A percentile compares a stretch with the other conserved stretches of the same genome.
Conservation (phyloP, 2,888 invertebrate genomes). For the Drosophila mercatorum region DNA sequence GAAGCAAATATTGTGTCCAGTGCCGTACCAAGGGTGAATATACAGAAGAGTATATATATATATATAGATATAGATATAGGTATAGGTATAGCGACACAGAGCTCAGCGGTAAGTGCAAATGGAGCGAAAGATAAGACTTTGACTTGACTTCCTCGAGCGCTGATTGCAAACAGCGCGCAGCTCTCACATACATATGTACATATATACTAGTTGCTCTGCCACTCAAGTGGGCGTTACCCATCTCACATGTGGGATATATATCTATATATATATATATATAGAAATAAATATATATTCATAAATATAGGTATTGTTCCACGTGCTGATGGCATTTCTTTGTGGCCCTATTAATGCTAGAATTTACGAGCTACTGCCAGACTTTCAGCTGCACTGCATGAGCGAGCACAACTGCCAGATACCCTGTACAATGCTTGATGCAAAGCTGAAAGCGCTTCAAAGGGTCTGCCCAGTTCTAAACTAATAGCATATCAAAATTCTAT, state of each 20-base stretch:
- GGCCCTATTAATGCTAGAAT: not conserved
- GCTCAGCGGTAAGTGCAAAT: constrained; percentile 37
- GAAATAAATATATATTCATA: not conserved
- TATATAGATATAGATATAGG: constrained; percentile 18
- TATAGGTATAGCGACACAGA: constrained; percentile 15
- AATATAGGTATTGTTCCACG: not conserved
- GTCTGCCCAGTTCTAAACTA: not conserved
- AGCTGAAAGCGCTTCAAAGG: too few relatives aligned
- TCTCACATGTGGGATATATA: not conserved
- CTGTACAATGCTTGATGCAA: too few relatives aligned
- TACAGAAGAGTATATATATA: not conserved
- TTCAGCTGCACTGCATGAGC: too few relatives aligned
- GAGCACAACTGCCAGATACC: too few relatives aligned
- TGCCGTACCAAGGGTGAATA: not conserved
- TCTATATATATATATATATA: not conserved
- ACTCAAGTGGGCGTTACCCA: constrained; percentile 37
- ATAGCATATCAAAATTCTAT: too few relatives aligned
- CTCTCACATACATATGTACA: constrained; percentile 1
- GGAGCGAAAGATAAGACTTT: constrained; percentile 39
- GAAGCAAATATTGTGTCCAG: constrained; percentile 34
- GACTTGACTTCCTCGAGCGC: constrained; percentile 23
- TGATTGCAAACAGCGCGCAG: constrained; percentile 33
- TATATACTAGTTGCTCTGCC: not conserved
- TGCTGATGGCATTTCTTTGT: not conserved
- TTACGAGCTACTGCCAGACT: not conserved